Evolutionary conservation across 1,140 invertebrate genomes (phyloP).

Genomic region (Kradibia gibbosae): DNA sequence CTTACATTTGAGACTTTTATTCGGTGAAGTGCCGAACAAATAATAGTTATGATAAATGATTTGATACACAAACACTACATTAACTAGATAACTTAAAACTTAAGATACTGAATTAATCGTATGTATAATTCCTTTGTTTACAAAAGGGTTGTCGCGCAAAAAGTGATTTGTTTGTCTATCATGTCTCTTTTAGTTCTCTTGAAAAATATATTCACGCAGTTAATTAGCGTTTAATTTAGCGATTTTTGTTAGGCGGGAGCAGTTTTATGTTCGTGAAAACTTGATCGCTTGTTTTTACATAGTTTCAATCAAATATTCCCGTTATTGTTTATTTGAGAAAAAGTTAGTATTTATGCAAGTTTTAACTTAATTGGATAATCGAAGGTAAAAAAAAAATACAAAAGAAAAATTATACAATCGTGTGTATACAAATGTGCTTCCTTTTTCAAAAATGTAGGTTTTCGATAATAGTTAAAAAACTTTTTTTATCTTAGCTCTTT

Average conservation of each 20-base stretch:
- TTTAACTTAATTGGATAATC: slow-evolving; percentile 40
- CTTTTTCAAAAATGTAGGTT: slow-evolving; percentile 49
- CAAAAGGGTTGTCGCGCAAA: slow-evolving; percentile 63
- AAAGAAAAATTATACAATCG: slow-evolving; percentile 37
- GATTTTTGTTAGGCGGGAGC: slow-evolving; percentile 33
- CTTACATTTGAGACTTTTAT: slow-evolving; percentile 70
- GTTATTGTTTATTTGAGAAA: slow-evolving; percentile 23
- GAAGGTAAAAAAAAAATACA: neutral
- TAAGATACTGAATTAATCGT: slow-evolving; percentile 68
- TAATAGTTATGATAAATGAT: slow-evolving; percentile 70
- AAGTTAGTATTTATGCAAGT: slow-evolving; percentile 40
- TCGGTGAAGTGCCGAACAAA: slow-evolving; percentile 69
- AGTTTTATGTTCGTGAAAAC: slow-evolving; percentile 49
- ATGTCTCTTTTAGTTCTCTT: slow-evolving; percentile 40
- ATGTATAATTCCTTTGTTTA: slow-evolving; percentile 65
- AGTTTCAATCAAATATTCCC: slow-evolving; percentile 31
- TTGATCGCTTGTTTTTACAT: slow-evolving; percentile 45
- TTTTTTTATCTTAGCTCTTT: slow-evolving; percentile 41
- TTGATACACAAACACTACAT: slow-evolving; percentile 71
- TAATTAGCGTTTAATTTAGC: slow-evolving; percentile 32
- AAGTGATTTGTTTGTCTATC: slow-evolving; percentile 58
- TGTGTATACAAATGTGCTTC: slow-evolving; percentile 49
- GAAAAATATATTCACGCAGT: slow-evolving; percentile 30
- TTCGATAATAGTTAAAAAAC: slow-evolving; percentile 40
- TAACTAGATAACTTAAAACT: slow-evolving; percentile 66